Base-by-base conservation (phyloP, 2,888 invertebrate species). In the Ecliptopera silaceata region DNA sequence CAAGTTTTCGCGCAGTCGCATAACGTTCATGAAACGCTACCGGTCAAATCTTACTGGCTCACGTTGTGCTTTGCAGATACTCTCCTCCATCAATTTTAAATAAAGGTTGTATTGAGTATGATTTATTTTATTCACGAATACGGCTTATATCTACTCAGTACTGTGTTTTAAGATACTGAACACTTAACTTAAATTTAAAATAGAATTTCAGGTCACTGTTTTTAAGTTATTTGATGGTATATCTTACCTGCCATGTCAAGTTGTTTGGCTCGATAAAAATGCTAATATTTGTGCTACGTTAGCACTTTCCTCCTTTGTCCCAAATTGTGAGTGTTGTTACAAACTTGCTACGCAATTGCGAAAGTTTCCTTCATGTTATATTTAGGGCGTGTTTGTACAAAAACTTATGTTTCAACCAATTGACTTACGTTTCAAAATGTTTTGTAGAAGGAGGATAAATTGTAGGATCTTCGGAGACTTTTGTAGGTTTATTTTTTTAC, bases 1-100 rank as follows among this genome's bases (percentile, higher is more conserved):
- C 89, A 86, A 88, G 88, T 86, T 86, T 83, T 86, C 90, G 91
- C 91, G 91, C 90, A 90, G 90, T 86, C 91, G 91, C 91, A 90
- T 81, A 82, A 76, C 84, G 80, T 71, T 64, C 73, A 64, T 68
- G 75, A 75, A 75, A 72, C 74, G 84, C 84, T 83, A 82, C 84
- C 83, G 85, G 84, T 82, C 85, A 82, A 76, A 75, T 81, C 79
- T 80, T 75, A 77, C 77, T 73, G 74, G 66, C 66, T 68, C 59
- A 63, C 62, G 60, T 64, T 63, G 61, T 65, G 71, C 67, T 69
- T 80, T 80, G 79, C 75, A 79, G 79, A 80, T 75, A 68, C 60
- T 50, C 57, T 48, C 50, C 38, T 48, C 44, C 4, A 51, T 50
- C n/a, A 51, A 61, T 54, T 51, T 44, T 43, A 44, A 50, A 54